These are phyloP conservation scores for Ramphastos sulfuratus DNA, from an alignment of 2,113 vertebrate species.

Conservation along the genomic window DNA sequence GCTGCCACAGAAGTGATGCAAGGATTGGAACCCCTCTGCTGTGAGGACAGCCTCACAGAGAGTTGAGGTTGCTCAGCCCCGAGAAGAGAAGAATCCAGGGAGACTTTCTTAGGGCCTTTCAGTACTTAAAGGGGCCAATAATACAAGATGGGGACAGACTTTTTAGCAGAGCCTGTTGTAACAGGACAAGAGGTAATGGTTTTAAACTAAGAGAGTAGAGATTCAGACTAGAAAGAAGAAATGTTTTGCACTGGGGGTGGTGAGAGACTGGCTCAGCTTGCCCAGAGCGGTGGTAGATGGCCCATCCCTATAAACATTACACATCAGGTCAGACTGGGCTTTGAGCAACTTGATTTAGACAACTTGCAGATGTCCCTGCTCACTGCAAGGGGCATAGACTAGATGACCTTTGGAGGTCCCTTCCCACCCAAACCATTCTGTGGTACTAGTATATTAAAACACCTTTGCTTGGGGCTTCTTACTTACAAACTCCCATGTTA, in stretches of 20 bases:
- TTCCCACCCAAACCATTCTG: background rate
- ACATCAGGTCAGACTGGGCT: no score
- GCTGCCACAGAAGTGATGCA: no score
- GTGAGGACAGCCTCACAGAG: no score
- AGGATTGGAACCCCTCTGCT: no score
- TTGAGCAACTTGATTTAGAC: no score
- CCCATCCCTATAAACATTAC: background rate
- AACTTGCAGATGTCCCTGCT: background rate
- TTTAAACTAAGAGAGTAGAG: background rate
- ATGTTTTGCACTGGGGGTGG: background rate
- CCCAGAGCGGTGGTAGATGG: background rate
- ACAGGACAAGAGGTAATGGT: background rate
- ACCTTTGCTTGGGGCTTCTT: background rate
- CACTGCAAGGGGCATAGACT: background rate
- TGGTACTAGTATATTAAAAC: no score
- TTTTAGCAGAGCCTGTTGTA: background rate
- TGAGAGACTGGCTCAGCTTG: background rate
- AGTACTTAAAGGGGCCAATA: no score
- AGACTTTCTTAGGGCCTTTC: no score
- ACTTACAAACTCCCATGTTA: background rate
- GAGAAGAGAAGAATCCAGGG: no score
- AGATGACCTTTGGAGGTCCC: background rate
- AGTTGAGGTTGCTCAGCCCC: no score
- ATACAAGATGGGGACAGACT: background rate
- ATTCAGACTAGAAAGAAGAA: background rate